A percentile compares a stretch with the other conserved stretches of the same genome.
phyloP scores from a whole-genome alignment of 2,113 vertebrate genomes.

The human (Homo sapiens) region GRCh38 chr19:39195001-39195500 shows the following conservation, averaged over 20 bases:
- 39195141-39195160: not conserved
- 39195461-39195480: accelerated
- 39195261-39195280: not conserved
- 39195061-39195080: accelerated
- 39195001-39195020: not conserved
- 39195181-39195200: not conserved
- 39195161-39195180: not conserved
- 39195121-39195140: not conserved
- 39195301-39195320: not conserved
- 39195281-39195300: not conserved
- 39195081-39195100: not conserved
- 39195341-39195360: not conserved
- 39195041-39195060: not conserved
- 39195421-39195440: not conserved
- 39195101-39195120: not conserved
- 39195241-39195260: not conserved
- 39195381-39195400: not conserved
- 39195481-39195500: accelerated
- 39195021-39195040: not conserved
- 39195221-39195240: too few species aligned
- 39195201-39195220: too few species aligned
- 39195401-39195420: not conserved
- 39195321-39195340: not conserved
- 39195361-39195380: not conserved
- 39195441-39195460: accelerated